Evolutionary conservation across 2,797 vertebrate species (phyloP), one percentile per base, ranked within the genome.

Genomic region (Xyrichtys novacula): DNA sequence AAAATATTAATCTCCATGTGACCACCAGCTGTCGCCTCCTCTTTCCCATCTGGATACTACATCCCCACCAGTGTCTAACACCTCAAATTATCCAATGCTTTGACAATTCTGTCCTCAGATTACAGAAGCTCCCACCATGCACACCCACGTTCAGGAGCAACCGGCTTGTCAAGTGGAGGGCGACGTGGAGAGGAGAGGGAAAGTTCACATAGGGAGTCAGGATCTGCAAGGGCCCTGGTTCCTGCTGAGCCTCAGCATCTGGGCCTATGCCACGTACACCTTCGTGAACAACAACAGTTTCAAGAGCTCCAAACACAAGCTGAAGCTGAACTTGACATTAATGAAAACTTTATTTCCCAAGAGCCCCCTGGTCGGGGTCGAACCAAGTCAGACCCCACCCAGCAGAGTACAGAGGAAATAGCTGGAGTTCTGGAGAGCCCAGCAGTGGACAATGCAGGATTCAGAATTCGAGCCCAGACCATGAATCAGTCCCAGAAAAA

Each of bases 321-420:
- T 15, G 94, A 96, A 80, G 94, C 92, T 69, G 92, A 94, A 80
- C 94, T 94, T 0, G 96, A 99, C 85, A 95, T 98, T 90, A 98
- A 99, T 20, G 95, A 99, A 93, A 99, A 99, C 91, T 93, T 98
- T 84, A 96, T 99, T 84, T 94, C 96, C 83, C 95, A 95, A 38
- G 96, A 96, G 78, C 92, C 95, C 78, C 93, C 95, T 83, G 94
- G 94, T 49, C 94, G 97, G 67, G 96, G 96, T 42, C 94, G 97
- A 76, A 98, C 98, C 88, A 99, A 99, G 89, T 99, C 98, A 1
- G 97, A 99, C 62, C 96, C 97, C 55, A 98, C 95, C 2, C 93
- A 95, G 64, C 96, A 97, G 90, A 96, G 95, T 81, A 95, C 95
- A 20, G 96, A 96, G 69, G 95, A 95, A 87, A 94, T 94, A 80